Evolutionary conservation across 2,113 vertebrate species (phyloP).

Genomic region (Lota lota): DNA sequence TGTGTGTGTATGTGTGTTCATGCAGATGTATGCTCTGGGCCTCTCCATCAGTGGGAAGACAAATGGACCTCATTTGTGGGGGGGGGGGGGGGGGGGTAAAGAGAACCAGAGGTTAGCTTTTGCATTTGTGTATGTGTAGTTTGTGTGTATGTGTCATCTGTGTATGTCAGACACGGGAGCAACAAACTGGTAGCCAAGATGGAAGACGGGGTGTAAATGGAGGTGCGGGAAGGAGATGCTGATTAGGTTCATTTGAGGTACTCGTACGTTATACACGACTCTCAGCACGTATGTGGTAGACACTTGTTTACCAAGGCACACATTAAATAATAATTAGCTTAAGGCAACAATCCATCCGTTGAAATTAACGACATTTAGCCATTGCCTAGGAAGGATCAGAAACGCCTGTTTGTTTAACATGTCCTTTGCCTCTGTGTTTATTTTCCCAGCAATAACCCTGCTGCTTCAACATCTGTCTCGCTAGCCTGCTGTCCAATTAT

Average conservation of each 20-base stretch:
- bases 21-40: not conserved
- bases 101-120: no score
- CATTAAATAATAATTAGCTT: constrained; percentile 4
- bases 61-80: no score
- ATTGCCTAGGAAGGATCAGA: not conserved
- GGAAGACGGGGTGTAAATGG: not conserved
- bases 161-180: not conserved
- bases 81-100: not conserved
- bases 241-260: constrained; percentile 32
- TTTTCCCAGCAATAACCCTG: constrained; percentile 3
- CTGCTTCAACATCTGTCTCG: constrained; percentile 41
- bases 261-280: constrained; percentile 30
- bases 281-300: constrained; percentile 28
- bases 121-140: constrained; percentile 7
- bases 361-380: constrained; percentile 13
- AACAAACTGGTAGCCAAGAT: no score
- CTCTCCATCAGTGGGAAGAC: no score
- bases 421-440: not conserved
- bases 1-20: constrained; percentile 1
- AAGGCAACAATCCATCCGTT: constrained; percentile 2
- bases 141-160: constrained; percentile 4
- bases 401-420: constrained; percentile 7
- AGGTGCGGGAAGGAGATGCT: constrained; percentile 9
- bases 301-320: not conserved
- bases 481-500: not conserved